Percentiles rank a stretch among this genome's conserved stretches.
Evolutionary conservation across 2,888 invertebrate species (phyloP).

Genomic region (Erebia epiphron): DNA sequence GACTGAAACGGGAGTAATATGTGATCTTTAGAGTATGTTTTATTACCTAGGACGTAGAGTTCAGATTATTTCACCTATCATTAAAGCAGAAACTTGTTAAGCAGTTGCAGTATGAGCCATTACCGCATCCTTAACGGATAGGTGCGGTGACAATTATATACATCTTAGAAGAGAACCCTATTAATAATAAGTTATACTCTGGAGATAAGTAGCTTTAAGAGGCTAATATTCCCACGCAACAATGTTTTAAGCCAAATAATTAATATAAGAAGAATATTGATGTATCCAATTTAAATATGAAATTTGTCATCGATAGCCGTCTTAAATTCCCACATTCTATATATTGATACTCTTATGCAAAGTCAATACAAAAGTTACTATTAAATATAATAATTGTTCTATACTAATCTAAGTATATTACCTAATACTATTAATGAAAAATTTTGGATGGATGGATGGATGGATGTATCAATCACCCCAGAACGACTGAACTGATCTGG

Average conservation of each 20-base stretch:
- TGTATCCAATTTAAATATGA: slow-evolving; percentile 8
- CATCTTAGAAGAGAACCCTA: slow-evolving; percentile 22
- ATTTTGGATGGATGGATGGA: no score
- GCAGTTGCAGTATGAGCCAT: slow-evolving; percentile 27
- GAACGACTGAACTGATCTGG: no score
- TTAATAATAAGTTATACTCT: slow-evolving; percentile 22
- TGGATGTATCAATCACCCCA: no score
- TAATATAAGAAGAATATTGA: slow-evolving; percentile 7
- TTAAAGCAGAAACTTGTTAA: slow-evolving; percentile 25
- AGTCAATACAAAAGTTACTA: no score
- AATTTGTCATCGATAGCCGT: neutral
- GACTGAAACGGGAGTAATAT: slow-evolving; percentile 31
- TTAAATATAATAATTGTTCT: no score
- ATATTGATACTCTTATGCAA: no score
- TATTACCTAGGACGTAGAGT: slow-evolving; percentile 11
- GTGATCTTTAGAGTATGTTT: slow-evolving; percentile 20
- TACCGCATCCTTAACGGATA: slow-evolving; percentile 26
- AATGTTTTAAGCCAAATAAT: slow-evolving; percentile 12
- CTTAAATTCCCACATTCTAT: neutral
- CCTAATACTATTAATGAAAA: no score
- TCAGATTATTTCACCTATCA: slow-evolving; percentile 17
- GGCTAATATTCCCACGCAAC: slow-evolving; percentile 9
- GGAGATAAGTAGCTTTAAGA: slow-evolving; percentile 19
- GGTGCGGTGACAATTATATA: slow-evolving; percentile 30
- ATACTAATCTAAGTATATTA: no score